Evolutionary conservation across 1,140 invertebrate species (phyloP), one percentile per base, ranked within the genome.

Genomic region (Zaprionus africanus): DNA sequence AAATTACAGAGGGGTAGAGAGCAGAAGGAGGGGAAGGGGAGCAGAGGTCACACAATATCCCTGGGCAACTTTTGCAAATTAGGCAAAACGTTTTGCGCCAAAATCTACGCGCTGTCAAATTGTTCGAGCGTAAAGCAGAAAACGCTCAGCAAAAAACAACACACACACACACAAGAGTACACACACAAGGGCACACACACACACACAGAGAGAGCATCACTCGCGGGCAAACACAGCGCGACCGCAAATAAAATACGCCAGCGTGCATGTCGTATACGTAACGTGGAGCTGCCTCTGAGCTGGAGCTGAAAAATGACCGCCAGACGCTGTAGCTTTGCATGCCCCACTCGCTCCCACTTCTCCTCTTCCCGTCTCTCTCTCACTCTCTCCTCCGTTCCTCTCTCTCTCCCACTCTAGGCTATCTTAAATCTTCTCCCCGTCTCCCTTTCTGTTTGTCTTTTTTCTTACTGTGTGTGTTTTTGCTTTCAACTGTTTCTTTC

Each of bases 61-160:
- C 53, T 38, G 51, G 65, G 76, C 49, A 90, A 88, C 78, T 88
- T 90, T 82, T 85, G 79, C 85, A 90, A 88, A 88, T 88, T 90
- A 88, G 86, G 85, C 85, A 88, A 88, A 90, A 90, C 85, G 85
- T 90, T 88, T 88, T 88, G 78, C 81, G 85, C 81, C 85, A 88
- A 90, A 46, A 90, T 88, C 85, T 90, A 90, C 85, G 85, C 85
- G 79, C 67, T 90, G 85, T 88, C 85, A 90, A 88, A 90, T 88
- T 88, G 85, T 82, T 88, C 81, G 79, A 88, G 85, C 82, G 85
- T 61, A 81, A 88, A 85, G 81, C 67, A 60, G 57, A 70, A 82
- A 70, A 81, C 54, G 46, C 60, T 54, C 6, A 65, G 76, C 31
- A 85, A 76, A 82, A 87, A 79, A 70, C 64, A 43, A 61, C 22